Evolutionary conservation across 2,113 vertebrate species (phyloP).

Genomic region (Bufo bufo): DNA sequence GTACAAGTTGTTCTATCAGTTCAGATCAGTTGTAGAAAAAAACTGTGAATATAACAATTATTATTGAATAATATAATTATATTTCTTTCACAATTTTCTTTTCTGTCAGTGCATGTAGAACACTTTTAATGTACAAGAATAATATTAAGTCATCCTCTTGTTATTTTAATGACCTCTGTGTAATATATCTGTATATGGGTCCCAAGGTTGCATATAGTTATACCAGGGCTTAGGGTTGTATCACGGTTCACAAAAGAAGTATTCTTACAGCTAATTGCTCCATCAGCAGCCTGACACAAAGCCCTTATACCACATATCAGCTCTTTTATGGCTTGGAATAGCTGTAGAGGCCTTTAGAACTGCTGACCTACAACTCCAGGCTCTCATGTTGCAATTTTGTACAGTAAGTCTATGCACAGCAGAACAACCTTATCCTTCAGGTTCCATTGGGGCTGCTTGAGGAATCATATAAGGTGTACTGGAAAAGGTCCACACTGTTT

Average conservation of each 20-base stretch:
- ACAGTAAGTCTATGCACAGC: constrained; percentile 44
- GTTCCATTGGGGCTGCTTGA: constrained; percentile 48
- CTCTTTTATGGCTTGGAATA: constrained; percentile 42
- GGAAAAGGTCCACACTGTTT: constrained; percentile 47
- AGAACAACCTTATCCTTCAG: constrained; percentile 41
- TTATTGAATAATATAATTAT: neutral
- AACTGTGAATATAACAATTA: neutral
- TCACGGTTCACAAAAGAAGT: constrained; percentile 22
- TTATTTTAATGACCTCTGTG: constrained; percentile 15
- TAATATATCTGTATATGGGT: neutral
- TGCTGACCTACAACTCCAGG: constrained; percentile 52
- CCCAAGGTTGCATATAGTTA: constrained; percentile 20
- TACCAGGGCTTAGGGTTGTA: neutral
- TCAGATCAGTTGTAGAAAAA: neutral
- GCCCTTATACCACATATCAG: constrained; percentile 45
- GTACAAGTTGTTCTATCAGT: neutral
- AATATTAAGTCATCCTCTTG: neutral
- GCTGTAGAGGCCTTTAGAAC: constrained; percentile 39
- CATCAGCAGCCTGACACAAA: constrained; percentile 26
- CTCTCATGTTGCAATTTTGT: constrained; percentile 45
- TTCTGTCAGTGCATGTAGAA: neutral
- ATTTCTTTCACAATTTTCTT: neutral
- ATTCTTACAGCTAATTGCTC: constrained; percentile 34
- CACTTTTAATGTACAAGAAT: constrained; percentile 14
- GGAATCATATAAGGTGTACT: constrained; percentile 49